Evolutionary conservation across 2,888 invertebrate genomes (phyloP).

Genomic region (Andrena fulva): DNA sequence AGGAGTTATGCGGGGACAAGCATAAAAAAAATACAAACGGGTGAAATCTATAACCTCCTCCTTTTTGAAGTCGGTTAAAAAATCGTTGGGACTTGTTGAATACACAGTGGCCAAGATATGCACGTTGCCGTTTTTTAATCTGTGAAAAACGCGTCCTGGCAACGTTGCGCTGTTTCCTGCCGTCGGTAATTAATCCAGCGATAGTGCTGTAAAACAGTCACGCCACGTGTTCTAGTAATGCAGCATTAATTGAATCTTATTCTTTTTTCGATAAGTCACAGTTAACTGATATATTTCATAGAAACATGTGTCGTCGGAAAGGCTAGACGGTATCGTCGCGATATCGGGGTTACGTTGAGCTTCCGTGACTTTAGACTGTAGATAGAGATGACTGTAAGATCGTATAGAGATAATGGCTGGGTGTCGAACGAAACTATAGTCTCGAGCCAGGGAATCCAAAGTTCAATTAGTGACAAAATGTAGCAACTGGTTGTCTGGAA

Average conservation of each 20-base stretch:
- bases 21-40: too few relatives aligned
- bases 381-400: neutral
- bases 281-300: neutral
- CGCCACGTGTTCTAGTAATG: too few relatives aligned
- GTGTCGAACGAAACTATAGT: neutral
- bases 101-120: too few relatives aligned
- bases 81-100: neutral
- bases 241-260: neutral
- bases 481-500: too few relatives aligned
- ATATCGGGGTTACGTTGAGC: neutral
- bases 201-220: neutral
- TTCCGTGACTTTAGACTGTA: neutral
- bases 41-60: too few relatives aligned
- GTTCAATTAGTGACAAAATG: neutral
- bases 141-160: neutral
- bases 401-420: neutral
- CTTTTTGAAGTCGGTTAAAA: too few relatives aligned
- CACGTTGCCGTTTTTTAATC: neutral
- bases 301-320: neutral
- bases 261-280: neutral
- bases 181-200: neutral
- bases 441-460: neutral
- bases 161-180: conserved; percentile 1
- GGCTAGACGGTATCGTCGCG: neutral
- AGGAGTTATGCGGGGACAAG: too few relatives aligned